Conservation (phyloP, 2,113 vertebrate genomes). For the Ammodytes dubius region DNA sequence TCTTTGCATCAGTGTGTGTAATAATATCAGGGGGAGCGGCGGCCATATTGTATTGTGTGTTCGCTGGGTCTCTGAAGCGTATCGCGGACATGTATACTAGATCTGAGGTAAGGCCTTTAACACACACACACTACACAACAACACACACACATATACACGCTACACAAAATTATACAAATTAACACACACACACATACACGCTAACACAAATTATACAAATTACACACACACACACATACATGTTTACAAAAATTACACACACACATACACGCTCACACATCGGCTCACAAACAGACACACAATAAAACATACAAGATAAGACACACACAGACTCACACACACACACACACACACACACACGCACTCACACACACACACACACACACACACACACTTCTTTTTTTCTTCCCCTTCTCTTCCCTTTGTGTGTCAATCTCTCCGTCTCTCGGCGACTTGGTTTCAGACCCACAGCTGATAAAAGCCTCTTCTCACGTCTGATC, state of each 20-base stretch:
- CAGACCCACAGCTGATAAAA: conserved; percentile 58
- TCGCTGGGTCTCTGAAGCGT: too few relatives aligned
- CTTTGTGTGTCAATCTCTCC: conserved; percentile 20
- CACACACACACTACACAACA: neutral
- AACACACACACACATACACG: conserved; percentile 8
- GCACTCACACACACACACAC: too few relatives aligned
- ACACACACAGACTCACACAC: too few relatives aligned
- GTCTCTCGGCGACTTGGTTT: conserved; percentile 20
- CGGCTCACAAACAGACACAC: too few relatives aligned
- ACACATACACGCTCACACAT: neutral
- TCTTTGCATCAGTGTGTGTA: too few relatives aligned
- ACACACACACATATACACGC: conserved; percentile 8
- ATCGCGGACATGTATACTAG: too few relatives aligned
- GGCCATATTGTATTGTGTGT: too few relatives aligned
- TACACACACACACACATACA: conserved; percentile 20
- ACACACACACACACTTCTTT: too few relatives aligned
- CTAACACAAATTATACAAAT: neutral
- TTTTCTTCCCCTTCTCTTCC: neutral
- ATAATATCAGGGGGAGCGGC: too few relatives aligned
- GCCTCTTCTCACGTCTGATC: conserved; percentile 67
- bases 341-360: too few relatives aligned
- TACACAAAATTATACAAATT: too few relatives aligned
- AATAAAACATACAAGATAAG: too few relatives aligned
- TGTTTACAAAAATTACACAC: conserved; percentile 2
- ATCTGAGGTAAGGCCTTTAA: neutral